Evolutionary conservation across 2,113 vertebrate genomes (phyloP).

Genomic region (Oncorhynchus nerka): DNA sequence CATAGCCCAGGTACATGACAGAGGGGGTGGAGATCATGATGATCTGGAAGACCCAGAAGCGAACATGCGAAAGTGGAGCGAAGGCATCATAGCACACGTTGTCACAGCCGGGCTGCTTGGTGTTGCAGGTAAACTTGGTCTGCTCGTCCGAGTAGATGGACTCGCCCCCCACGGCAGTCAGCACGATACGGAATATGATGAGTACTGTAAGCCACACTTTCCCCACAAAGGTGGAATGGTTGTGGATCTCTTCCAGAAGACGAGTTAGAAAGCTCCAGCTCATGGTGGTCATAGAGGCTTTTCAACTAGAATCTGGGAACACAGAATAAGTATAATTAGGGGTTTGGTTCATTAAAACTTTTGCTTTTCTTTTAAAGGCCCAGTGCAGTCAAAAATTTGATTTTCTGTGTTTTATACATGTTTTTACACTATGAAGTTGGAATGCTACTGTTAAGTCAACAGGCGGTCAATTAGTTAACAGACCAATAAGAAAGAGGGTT

Average conservation of each 20-base stretch:
- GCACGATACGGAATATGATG: conserved; percentile 95
- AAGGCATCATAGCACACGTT: conserved; percentile 98
- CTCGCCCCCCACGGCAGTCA: conserved; percentile 94
- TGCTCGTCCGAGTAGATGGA: conserved; percentile 98
- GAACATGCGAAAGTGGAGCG: conserved; percentile 93
- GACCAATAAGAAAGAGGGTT: too few species aligned
- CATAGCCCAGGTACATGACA: conserved; percentile 96
- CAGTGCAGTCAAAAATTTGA: too few species aligned
- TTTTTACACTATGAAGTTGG: too few species aligned
- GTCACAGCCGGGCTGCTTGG: conserved; percentile 96
- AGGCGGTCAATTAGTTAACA: too few species aligned
- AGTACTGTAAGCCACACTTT: conserved; percentile 98
- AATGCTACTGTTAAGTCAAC: too few species aligned
- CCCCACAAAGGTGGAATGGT: conserved; percentile 98
- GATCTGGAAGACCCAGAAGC: conserved; percentile 99
- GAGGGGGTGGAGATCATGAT: conserved; percentile 97
- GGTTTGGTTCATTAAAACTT: background rate
- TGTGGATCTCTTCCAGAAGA: conserved; percentile 98
- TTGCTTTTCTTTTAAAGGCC: background rate
- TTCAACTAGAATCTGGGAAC: conserved; percentile 82
- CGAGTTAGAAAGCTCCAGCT: conserved; percentile 99
- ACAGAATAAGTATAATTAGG: conserved; percentile 14
- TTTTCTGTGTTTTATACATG: too few species aligned
- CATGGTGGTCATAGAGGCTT: conserved; percentile 84
- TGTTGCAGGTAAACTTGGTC: conserved; percentile 97